These are phyloP conservation scores for Andrena marginata DNA, from an alignment of 2,888 invertebrate genomes.

Conservation along the genomic window DNA sequence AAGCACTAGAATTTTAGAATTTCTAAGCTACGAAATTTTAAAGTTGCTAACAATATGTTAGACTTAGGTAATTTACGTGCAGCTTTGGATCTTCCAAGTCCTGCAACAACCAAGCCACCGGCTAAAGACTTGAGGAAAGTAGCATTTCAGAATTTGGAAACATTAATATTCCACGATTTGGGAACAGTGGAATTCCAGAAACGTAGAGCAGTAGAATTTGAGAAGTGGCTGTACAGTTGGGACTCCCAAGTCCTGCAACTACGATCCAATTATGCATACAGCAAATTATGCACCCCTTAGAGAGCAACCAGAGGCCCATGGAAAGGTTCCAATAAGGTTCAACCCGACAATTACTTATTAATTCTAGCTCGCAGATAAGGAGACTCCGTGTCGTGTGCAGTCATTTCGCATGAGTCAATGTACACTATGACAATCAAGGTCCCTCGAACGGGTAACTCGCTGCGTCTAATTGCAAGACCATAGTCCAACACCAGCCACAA, in stretches of 20 bases:
- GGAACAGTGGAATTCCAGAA: too few species aligned
- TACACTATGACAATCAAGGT: constrained; percentile 61
- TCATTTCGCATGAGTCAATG: constrained; percentile 46
- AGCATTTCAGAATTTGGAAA: too few species aligned
- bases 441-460: constrained; percentile 33
- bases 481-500: constrained; percentile 54
- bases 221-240: neutral
- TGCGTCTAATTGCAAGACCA: constrained; percentile 55
- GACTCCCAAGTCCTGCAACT: neutral
- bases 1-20: too few species aligned
- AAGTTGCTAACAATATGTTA: too few species aligned
- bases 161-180: too few species aligned
- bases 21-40: too few species aligned
- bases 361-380: constrained; percentile 41
- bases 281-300: neutral
- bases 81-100: too few species aligned
- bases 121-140: too few species aligned
- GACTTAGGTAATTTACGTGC: too few species aligned
- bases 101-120: too few species aligned
- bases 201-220: neutral
- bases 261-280: neutral
- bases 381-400: constrained; percentile 26
- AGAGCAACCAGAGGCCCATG: neutral
- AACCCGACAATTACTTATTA: constrained; percentile 44
- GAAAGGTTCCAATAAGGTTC: neutral